Evolutionary conservation across 35 echinoderm and acorn worm species (phyloP).

Genomic region (Anneissia japonica): DNA sequence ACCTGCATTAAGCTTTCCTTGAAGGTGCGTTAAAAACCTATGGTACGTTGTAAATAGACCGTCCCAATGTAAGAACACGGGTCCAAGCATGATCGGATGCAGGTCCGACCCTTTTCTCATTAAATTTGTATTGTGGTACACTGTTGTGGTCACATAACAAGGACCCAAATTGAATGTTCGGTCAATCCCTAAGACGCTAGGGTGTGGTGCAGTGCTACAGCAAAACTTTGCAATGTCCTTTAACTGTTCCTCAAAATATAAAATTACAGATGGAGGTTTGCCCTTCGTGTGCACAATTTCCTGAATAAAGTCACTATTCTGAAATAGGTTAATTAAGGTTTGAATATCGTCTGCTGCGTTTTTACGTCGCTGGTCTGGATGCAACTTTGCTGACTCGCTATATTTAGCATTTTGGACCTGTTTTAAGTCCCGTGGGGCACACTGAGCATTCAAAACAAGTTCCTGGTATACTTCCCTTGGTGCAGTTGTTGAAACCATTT

Average conservation of each 20-base stretch:
- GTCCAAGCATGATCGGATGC: constrained; percentile 14
- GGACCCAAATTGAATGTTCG: constrained; percentile 22
- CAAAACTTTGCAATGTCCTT: constrained; percentile 20
- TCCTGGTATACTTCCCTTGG: constrained; percentile 22
- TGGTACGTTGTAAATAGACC: constrained; percentile 15
- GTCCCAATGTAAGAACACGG: constrained; percentile 27
- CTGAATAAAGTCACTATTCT: constrained; percentile 17
- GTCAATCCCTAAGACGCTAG: constrained; percentile 21
- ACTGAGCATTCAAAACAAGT: too few species aligned
- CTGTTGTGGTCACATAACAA: constrained; percentile 16
- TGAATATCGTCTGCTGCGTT: constrained; percentile 25
- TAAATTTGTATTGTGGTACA: constrained; percentile 24
- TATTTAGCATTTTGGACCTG: constrained; percentile 38
- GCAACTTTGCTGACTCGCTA: not conserved
- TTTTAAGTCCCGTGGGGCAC: constrained; percentile 27
- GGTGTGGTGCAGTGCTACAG: not conserved
- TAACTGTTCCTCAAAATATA: constrained; percentile 5
- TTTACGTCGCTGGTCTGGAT: not conserved
- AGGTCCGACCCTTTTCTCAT: not conserved
- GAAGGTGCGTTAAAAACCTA: constrained; percentile 34
- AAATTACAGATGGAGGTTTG: not conserved
- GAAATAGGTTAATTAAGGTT: not conserved
- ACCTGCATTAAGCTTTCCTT: not conserved
- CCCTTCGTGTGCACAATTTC: constrained; percentile 20
- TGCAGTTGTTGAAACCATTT: constrained; percentile 4